These are phyloP conservation scores for Metallyticus violacea DNA, from an alignment of 2,888 invertebrate species.

Conservation along the genomic window DNA sequence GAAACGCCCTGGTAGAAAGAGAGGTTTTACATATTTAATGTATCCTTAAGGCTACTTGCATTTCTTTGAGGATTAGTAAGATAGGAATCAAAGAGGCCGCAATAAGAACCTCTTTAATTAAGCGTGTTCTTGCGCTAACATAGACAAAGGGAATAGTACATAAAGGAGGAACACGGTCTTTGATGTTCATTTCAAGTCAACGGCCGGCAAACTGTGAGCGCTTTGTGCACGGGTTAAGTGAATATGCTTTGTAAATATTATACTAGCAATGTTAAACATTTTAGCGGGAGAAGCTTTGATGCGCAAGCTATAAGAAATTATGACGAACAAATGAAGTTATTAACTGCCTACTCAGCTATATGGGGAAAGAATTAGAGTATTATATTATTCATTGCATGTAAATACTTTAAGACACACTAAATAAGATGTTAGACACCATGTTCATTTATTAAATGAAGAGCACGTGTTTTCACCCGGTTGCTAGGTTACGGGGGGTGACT, in stretches of 20 bases:
- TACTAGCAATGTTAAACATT: background rate
- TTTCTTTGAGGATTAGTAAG: background rate
- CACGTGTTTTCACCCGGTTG: too few relatives aligned
- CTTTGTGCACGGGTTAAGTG: background rate
- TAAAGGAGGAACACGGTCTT: background rate
- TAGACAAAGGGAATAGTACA: background rate
- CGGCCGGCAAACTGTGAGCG: too few relatives aligned
- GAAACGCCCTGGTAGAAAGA: too few relatives aligned
- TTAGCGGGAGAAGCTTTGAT: background rate
- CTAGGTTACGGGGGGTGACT: too few relatives aligned
- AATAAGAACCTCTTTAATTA: background rate
- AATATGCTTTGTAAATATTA: background rate
- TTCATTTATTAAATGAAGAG: too few relatives aligned
- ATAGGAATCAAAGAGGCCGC: background rate
- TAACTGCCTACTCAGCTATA: too few relatives aligned
- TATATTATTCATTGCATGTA: too few relatives aligned
- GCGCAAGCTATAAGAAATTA: background rate
- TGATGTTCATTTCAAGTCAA: background rate
- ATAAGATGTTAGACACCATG: too few relatives aligned
- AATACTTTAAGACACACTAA: too few relatives aligned
- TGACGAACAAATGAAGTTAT: too few relatives aligned
- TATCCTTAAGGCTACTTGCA: conserved; percentile 21
- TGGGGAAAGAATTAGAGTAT: too few relatives aligned
- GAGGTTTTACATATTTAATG: too few relatives aligned
- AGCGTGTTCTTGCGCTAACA: background rate